Evolutionary conservation across 2,888 invertebrate genomes (phyloP).

Genomic region (Tromatobia lineatoria): DNA sequence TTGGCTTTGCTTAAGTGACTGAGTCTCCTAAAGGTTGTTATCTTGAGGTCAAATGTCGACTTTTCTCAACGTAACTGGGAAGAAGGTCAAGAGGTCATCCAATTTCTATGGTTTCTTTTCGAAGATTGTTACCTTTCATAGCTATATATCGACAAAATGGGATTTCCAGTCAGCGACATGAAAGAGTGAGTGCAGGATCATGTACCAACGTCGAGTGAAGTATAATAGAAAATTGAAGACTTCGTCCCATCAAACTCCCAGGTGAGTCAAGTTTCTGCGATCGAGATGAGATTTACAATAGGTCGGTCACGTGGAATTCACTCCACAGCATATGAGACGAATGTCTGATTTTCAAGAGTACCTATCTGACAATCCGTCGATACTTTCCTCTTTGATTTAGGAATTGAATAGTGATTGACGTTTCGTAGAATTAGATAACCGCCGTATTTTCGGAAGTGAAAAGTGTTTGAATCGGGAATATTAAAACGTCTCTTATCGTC

Average conservation of each 20-base stretch:
- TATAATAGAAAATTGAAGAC: constrained; percentile 15
- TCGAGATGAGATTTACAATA: background rate
- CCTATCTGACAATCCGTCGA: no score
- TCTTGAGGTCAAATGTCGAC: constrained; percentile 27
- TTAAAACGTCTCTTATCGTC: no score
- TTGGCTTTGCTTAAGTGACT: no score
- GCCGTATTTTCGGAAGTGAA: no score
- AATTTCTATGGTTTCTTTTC: constrained; percentile 49
- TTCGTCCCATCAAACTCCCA: constrained; percentile 2
- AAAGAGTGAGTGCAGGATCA: background rate
- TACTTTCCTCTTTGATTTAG: no score
- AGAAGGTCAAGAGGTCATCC: constrained; percentile 49
- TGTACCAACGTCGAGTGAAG: background rate
- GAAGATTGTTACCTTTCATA: constrained; percentile 55
- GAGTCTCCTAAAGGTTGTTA: no score
- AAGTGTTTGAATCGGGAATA: no score
- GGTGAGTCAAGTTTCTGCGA: background rate
- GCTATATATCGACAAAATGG: background rate
- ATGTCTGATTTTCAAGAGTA: background rate
- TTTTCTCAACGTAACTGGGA: constrained; percentile 17
- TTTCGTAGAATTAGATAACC: no score
- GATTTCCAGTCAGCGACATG: background rate
- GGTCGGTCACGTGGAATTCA: background rate
- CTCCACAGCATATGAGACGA: background rate
- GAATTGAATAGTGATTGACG: no score